Evolutionary conservation across 2,888 invertebrate species (phyloP), one percentile per base, ranked within the genome.

Genomic region (Zaprionus bogoriensis): DNA sequence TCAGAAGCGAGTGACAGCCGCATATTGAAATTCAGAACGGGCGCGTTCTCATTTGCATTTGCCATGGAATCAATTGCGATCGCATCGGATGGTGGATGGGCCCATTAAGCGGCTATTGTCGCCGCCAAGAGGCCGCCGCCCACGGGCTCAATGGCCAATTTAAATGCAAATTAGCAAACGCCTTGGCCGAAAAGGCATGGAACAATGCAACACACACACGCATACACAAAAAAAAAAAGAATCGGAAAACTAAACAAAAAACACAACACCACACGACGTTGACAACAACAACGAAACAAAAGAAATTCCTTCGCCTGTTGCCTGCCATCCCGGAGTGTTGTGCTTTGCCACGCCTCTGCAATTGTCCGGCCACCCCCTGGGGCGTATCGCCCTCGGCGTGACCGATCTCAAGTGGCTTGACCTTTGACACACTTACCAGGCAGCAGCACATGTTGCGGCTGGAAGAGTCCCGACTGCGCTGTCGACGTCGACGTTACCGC

Each of bases 401-500:
- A 42, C 38, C 30, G 69, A 50, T 51, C 55, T 73, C 54, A 73
- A 69, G 71, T 66, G 67, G 44, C 10, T 64, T 53, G 67, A 53
- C 57, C 61, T 57, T 55, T 52, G 55, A 70, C 53, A 75, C 87
- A 82, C 89, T 89, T 79, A 90, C 89, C 89, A 73, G 90, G 90
- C 79, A 90, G 78, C 67, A 90, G 87, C 82, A 90, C 89, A 88
- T 89, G 89, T 69, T 90, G 89, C 50, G 89, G 89, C 77, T 90
- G 89, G 71, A 90, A 89, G 67, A 84, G 59, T 12, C 85, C 85
- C 68, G 87, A 74, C 55, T 68, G 82, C 41, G 78, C 32, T 59
- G 73, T 57, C 36, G 65, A 52, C 44, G 74, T 58, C 25, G 82
- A 27, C 47, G 85, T 60, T 53, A 62, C 51, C n/a, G 73, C 75